Evolutionary conservation across 2,797 vertebrate species (phyloP).

Genomic region (Nyctalus aviator): DNA sequence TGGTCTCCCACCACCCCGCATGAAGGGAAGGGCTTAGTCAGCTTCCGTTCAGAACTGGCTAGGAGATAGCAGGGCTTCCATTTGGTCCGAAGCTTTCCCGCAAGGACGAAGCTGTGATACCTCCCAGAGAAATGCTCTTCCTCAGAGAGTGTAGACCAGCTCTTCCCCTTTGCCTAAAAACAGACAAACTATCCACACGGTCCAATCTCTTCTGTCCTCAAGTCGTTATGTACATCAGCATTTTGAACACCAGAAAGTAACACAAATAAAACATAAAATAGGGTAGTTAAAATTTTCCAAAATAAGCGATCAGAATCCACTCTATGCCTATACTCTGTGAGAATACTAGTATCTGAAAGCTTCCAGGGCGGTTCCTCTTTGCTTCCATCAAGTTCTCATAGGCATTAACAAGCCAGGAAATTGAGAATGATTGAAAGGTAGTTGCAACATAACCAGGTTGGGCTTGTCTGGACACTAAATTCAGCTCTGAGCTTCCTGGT

Average conservation of each 20-base stretch:
- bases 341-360: not conserved
- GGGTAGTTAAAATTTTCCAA: not conserved
- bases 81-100: not conserved
- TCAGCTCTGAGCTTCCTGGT: conserved; percentile 25
- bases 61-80: not conserved
- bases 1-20: not conserved
- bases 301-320: not conserved
- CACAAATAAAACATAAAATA: not conserved
- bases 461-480: not conserved
- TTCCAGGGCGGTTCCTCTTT: conserved; percentile 1
- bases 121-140: not conserved
- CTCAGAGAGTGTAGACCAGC: not conserved
- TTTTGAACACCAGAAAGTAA: not conserved
- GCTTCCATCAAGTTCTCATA: not conserved
- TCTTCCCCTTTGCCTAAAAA: not conserved
- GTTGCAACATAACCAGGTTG: not conserved
- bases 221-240: not conserved
- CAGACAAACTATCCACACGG: not conserved
- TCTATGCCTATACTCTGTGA: not conserved
- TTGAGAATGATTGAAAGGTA: not conserved
- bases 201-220: not conserved
- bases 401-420: conserved; percentile 17
- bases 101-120: not conserved
- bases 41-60: not conserved
- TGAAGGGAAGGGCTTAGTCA: not conserved